These are phyloP conservation scores for Rynchops niger DNA, from an alignment of 2,113 vertebrate genomes.

Conservation along the genomic window DNA sequence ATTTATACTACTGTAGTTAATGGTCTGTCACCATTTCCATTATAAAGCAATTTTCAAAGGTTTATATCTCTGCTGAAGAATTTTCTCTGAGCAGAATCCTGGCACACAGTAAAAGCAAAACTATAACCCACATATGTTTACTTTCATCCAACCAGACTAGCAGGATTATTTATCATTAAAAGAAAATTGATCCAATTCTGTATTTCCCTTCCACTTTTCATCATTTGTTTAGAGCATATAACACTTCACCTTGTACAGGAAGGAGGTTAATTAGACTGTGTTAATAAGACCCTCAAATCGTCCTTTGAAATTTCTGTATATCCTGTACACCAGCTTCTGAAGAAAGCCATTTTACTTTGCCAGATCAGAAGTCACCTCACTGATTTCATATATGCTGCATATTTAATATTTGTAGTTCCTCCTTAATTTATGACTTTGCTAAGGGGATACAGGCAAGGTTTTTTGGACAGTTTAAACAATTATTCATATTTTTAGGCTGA, in stretches of 20 bases:
- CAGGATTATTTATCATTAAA: conserved; percentile 44
- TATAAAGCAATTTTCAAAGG: conserved; percentile 77
- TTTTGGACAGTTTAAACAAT: background rate
- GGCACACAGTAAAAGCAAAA: conserved; percentile 64
- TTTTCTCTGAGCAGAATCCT: conserved; percentile 57
- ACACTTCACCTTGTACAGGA: conserved; percentile 15
- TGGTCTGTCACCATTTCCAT: conserved; percentile 74
- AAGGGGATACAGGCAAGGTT: background rate
- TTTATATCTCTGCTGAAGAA: conserved; percentile 72
- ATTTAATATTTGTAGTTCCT: background rate
- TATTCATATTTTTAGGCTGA: background rate
- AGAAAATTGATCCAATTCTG: conserved; percentile 39
- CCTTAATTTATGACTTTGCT: background rate
- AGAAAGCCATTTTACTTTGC: background rate
- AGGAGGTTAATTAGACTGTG: conserved; percentile 18
- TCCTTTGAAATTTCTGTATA: background rate
- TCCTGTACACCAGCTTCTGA: background rate
- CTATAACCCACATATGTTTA: conserved; percentile 39
- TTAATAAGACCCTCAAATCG: background rate
- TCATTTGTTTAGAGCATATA: background rate
- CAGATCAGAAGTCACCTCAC: background rate
- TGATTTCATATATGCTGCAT: background rate
- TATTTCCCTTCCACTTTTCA: conserved; percentile 51
- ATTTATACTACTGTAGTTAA: conserved; percentile 62
- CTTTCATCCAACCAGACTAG: conserved; percentile 47